These are phyloP conservation scores for Tanytarsus gracilentus DNA, from an alignment of 2,888 invertebrate genomes.

Conservation along the genomic window DNA sequence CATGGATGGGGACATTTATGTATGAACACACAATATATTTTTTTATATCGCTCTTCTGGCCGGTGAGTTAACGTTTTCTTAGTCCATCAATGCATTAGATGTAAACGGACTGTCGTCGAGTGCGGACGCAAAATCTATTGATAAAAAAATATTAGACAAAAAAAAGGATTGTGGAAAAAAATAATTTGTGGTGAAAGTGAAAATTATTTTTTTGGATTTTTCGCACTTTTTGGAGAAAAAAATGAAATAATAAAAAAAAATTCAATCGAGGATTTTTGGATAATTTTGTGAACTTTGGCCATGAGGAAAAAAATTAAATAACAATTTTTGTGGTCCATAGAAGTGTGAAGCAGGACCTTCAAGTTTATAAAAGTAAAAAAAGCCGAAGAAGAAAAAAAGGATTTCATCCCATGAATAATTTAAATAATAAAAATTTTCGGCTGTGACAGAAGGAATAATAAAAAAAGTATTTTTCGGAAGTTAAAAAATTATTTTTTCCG, in stretches of 20 bases:
- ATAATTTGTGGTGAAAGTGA: neutral
- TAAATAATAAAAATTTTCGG: conserved; percentile 11
- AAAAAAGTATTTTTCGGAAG: neutral
- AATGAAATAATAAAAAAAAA: neutral
- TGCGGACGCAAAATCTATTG: conserved; percentile 38
- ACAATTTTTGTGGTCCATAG: neutral
- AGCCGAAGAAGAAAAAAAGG: neutral
- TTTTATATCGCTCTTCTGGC: conserved; percentile 26
- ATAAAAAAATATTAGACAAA: neutral
- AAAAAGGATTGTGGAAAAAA: neutral
- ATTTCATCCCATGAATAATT: conserved; percentile 11
- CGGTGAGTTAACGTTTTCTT: conserved; percentile 31
- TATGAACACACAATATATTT: conserved; percentile 26
- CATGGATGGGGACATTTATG: conserved; percentile 28
- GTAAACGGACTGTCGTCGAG: conserved; percentile 44
- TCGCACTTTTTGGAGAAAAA: too few relatives aligned
- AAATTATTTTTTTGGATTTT: conserved; percentile 8
- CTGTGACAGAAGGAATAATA: neutral
- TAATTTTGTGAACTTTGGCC: neutral
- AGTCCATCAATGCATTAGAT: conserved; percentile 42
- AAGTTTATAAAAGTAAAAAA: too few relatives aligned
- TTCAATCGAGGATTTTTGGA: neutral
- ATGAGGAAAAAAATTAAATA: neutral
- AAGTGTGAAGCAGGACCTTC: conserved; percentile 4
- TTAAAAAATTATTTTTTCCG: neutral